Evolutionary conservation across 2,888 invertebrate genomes (phyloP), one percentile per base, ranked within the genome.

Genomic region (Fabriciana adippe): DNA sequence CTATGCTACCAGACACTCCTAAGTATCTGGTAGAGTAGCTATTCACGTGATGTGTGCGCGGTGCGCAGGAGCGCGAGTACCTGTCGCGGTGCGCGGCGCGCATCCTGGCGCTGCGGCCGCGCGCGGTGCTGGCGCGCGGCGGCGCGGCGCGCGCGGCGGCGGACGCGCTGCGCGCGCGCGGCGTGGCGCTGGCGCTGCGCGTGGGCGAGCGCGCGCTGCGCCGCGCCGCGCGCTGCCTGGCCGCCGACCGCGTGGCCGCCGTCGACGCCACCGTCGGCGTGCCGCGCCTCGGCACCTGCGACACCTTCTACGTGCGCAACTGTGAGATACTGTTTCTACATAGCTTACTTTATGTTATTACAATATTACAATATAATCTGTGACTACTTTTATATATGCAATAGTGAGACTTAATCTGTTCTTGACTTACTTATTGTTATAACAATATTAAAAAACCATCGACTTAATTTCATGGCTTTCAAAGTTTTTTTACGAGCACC

Each of bases 111-210:
- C 93, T 98, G 68, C 95, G 95, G 50, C 98, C 99, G 0, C 95
- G 97, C 79, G 94, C 99, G 41, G 96, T 99, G 41, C 89, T 99
- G 50, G 98, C 98, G 0, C 97, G 98, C 80, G 96, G 97, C 74
- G 96, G 96, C 61, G 98, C 98, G 11, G 96, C 96, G 76, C 96
- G 93, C 81, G 92, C 96, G 53, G 99, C 99, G 14, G 98, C 98
- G 88, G 97, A 98, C 79, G 95, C 97, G 80, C 92, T 99, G 64
- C 93, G 97, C 1, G 70, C 94, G 94, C 79, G 93, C 48, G 81
- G 83, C 47, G 96, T 98, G n/a, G 97, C 98, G 0, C 93, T 99
- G 14, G 96, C 98, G 0, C 92, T 96, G 57, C 97, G 97, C 83
- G 97, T 99, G 1, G 97, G 98, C 77, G 74, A 76, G 26, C 74